A percentile compares a stretch with the other conserved stretches of the same genome.
Conservation (phyloP, 30 jellyfish, hydroid and myxozoan species). For the Mastigias papua region DNA sequence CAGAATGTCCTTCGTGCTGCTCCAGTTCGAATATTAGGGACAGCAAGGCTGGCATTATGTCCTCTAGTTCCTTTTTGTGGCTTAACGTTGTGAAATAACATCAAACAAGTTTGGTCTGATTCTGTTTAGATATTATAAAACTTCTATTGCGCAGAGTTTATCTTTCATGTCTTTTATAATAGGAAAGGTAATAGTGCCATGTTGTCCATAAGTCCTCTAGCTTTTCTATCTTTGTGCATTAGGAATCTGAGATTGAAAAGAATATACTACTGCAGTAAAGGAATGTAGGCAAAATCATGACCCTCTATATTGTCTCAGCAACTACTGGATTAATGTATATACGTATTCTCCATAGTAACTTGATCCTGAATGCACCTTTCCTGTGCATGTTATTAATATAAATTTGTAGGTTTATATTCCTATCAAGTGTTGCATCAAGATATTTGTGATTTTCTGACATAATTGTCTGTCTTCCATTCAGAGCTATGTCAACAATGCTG, state of each 20-base stretch:
- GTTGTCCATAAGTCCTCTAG: neutral
- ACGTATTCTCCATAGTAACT: neutral
- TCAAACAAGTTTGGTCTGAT: slow-evolving; percentile 5
- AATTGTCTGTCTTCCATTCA: no score
- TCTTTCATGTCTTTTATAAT: slow-evolving; percentile 1
- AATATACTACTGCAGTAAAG: neutral
- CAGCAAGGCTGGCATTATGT: slow-evolving; percentile 15
- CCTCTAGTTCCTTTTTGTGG: slow-evolving; percentile 10
- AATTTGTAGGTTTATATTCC: neutral
- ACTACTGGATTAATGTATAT: neutral
- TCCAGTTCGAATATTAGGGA: neutral
- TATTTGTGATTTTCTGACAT: no score
- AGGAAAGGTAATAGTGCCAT: neutral
- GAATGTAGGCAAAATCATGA: slow-evolving; percentile 8
- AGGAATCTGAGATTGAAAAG: neutral
- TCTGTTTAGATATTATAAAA: slow-evolving; percentile 3
- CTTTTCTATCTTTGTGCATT: neutral
- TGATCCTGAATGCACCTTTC: neutral
- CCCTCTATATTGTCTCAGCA: neutral
- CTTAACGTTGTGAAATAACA: neutral
- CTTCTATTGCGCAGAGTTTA: slow-evolving; percentile 9
- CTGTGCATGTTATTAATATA: neutral
- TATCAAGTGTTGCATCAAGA: no score
- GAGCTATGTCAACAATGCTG: no score
- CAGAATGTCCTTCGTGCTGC: slow-evolving; percentile 13